A percentile compares a stretch with the other conserved stretches of the same genome.
Conservation (phyloP, 2,113 vertebrate species). For the Psittacus erithacus region DNA sequence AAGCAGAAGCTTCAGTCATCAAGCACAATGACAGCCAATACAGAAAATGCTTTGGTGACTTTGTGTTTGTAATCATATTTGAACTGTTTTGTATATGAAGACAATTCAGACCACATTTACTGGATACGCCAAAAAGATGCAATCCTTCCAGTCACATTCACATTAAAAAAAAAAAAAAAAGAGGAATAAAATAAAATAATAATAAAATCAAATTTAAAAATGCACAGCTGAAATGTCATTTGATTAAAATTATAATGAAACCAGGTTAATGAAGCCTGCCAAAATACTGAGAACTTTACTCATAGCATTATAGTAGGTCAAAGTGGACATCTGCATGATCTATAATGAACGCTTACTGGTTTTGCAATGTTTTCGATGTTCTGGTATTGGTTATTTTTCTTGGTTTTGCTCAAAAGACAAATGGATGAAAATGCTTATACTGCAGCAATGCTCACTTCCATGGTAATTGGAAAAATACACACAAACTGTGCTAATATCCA, state of each 20-base stretch:
- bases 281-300: constrained; percentile 4
- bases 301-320: background rate
- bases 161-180: background rate
- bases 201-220: background rate
- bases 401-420: constrained; percentile 58
- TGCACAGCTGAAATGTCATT: background rate
- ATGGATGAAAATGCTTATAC: constrained; percentile 48
- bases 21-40: background rate
- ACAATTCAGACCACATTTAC: background rate
- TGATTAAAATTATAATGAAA: constrained; percentile 11
- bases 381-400: constrained; percentile 56
- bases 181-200: background rate
- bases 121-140: background rate
- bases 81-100: background rate
- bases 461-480: constrained; percentile 57
- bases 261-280: background rate
- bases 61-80: background rate
- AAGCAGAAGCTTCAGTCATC: constrained; percentile 39
- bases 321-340: constrained; percentile 38
- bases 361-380: constrained; percentile 33
- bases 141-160: background rate
- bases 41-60: background rate
- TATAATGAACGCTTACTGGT: constrained; percentile 3
- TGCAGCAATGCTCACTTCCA: constrained; percentile 49
- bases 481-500: constrained; percentile 43